Base-by-base conservation (phyloP, 2,113 vertebrate species). In the Cyphomyrus discorhynchus region DNA sequence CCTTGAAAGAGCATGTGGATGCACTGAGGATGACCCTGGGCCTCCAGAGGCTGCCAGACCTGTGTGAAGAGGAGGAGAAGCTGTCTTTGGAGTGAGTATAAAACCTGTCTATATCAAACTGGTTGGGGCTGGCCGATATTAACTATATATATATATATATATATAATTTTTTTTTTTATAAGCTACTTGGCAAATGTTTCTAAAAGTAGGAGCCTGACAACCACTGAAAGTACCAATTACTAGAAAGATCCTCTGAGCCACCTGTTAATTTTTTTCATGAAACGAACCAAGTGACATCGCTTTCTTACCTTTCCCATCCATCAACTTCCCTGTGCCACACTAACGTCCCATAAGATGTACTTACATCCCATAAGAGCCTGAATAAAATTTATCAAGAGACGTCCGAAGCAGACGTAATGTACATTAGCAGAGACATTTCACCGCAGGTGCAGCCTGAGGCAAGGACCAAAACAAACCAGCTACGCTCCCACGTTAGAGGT, bases 41-140 rank as follows among this genome's bases (percentile, higher is more conserved):
- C 1, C 93, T 99, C 46, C 98, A 98, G 95, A 96, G 98, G 92
- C 97, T 99, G 74, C 98, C 98, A 2, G 98, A 99, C 93, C 94
- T 99, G 1, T 99, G 97, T 89, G 98, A 98, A 91, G 98, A 99
- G 92, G 98, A 99, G 91, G 98, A 99, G 92, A 99, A 99, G 89
- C 97, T 99, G 17, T 98, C 98, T 1, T 95, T 99, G 90, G 98
- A 99, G 98, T 99, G 94, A 98, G 98, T 95, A 83, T 84, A 24
- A 21, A 9, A 24, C 82, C 82, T 47, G 42, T 47, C 19, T 46
- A 17, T 84, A 5, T 87, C n/a, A 8, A 0, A 31, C 50, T 35
- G n/a, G 2, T n/a, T 87, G 74, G 15, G 10, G 17, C n/a, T 39
- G 70, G 31, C 13, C 0, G 1, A 35, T 74, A 5, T 35, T 9